Evolutionary conservation across 30 jellyfish, hydroid and myxozoan genomes (phyloP), one percentile per base, ranked within the genome.

Genomic region (Sanderia malayensis): DNA sequence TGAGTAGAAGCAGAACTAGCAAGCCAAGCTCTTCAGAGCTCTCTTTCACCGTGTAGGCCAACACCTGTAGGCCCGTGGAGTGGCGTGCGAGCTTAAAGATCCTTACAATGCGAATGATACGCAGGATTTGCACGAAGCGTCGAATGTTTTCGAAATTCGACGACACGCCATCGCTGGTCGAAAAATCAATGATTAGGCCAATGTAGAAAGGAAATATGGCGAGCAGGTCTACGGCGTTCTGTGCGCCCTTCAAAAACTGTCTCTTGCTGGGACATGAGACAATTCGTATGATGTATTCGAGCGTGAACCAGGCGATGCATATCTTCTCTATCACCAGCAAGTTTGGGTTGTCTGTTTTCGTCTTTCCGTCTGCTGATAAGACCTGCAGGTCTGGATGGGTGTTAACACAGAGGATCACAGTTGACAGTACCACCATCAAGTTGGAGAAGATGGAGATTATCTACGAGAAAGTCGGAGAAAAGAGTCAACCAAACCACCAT

Each of bases 251-350:
- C 41, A 89, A 72, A 65, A 89, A 89, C 1, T 44, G 32, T 34
- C 27, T 68, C 37, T 82, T 82, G 30, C 46, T 46, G 58, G 97
- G 97, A 46, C 94, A 69, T 58, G 97, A 52, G 18, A 71, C 34
- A n/a, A 81, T 73, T 53, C 97, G 83, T 3, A 73, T 67, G 29
- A 82, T 17, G 44, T 90, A 90, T 46, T 90, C 97, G 31, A 83
- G 19, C 2, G 97, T 90, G 80, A 90, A 90, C 97, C 97, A 90
- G 10, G 58, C 55, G 66, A 90, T 58, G 73, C 97, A 90, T 4
- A 70, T 61, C 3, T 59, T 63, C 71, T 90, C 97, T n/a, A 82
- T 64, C 0, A 0, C 31, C 11, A 67, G 65, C 15, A 90, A 70
- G 46, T 63, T 1, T 2, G 95, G 94, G 76, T 90, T 90, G 65